phyloP scores from a whole-genome alignment of 2,113 vertebrate genomes.

The Burhinus oedicnemus region DNA sequence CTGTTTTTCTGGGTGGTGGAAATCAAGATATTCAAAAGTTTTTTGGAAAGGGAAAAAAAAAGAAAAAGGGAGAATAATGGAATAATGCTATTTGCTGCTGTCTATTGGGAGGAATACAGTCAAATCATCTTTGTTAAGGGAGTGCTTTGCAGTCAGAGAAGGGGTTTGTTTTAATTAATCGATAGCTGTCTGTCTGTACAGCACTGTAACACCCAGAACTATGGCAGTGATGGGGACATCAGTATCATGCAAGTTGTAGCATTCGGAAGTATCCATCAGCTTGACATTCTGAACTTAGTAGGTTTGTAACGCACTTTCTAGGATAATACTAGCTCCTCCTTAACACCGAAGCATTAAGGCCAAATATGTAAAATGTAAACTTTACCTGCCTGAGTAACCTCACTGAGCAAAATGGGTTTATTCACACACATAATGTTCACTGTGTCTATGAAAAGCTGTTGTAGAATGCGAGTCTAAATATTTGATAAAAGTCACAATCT shows the following conservation, averaged over 20 bases:
- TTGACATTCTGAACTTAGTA: not conserved
- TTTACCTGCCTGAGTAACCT: not conserved
- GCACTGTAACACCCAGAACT: not conserved
- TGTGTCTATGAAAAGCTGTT: not conserved
- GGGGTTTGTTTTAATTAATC: not conserved
- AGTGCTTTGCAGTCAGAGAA: not conserved
- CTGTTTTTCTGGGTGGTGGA: not conserved
- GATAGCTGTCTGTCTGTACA: not conserved
- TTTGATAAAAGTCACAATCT: not conserved
- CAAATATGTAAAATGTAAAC: not conserved
- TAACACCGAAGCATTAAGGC: not conserved
- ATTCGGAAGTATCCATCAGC: not conserved
- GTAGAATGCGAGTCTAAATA: not conserved
- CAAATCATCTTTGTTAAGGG: not conserved
- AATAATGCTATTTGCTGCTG: not conserved
- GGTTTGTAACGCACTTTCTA: not conserved
- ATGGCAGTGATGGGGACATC: too few relatives aligned
- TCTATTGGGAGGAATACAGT: not conserved
- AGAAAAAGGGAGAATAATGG: not conserved
- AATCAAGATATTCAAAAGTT: not conserved
- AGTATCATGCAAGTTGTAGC: accelerated
- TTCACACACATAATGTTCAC: not conserved
- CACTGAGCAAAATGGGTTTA: not conserved
- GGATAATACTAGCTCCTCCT: not conserved
- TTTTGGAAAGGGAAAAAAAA: not conserved